These are phyloP conservation scores for Melanerpes aurifrons DNA, from an alignment of 2,113 vertebrate genomes.

Conservation along the genomic window DNA sequence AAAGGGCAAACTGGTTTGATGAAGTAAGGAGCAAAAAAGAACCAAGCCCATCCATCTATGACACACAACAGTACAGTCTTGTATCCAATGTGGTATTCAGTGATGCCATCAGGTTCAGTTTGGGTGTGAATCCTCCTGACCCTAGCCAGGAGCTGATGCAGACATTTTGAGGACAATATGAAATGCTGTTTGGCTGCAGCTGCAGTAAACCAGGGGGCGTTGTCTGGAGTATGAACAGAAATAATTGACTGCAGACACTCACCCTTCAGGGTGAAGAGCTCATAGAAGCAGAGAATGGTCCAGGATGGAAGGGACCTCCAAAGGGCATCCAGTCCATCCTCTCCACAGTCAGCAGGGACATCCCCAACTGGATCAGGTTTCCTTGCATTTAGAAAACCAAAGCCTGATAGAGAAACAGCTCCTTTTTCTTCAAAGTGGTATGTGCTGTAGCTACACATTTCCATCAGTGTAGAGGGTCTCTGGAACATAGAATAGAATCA, in stretches of 20 bases:
- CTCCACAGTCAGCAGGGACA: too few relatives aligned
- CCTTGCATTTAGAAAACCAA: too few relatives aligned
- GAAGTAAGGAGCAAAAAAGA: not conserved
- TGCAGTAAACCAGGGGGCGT: not conserved
- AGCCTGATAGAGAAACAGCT: too few relatives aligned
- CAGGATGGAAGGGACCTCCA: too few relatives aligned
- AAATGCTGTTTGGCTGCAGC: not conserved
- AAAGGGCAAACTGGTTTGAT: not conserved
- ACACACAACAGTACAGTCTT: not conserved
- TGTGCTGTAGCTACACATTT: too few relatives aligned
- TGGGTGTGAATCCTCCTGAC: not conserved
- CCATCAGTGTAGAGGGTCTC: too few relatives aligned
- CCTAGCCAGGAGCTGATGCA: not conserved
- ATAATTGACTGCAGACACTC: not conserved
- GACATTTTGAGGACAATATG: not conserved
- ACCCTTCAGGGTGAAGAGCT: not conserved
- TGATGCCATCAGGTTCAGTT: not conserved
- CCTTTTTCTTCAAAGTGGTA: too few relatives aligned
- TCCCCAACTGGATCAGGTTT: too few relatives aligned
- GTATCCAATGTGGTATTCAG: not conserved
- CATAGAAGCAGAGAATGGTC: too few relatives aligned
- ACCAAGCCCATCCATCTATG: not conserved
- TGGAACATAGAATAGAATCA: too few relatives aligned
- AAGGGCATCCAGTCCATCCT: too few relatives aligned
- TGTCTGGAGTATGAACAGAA: not conserved